These are phyloP conservation scores for Apis florea DNA, from an alignment of 1,140 invertebrate species.

Conservation along the genomic window DNA sequence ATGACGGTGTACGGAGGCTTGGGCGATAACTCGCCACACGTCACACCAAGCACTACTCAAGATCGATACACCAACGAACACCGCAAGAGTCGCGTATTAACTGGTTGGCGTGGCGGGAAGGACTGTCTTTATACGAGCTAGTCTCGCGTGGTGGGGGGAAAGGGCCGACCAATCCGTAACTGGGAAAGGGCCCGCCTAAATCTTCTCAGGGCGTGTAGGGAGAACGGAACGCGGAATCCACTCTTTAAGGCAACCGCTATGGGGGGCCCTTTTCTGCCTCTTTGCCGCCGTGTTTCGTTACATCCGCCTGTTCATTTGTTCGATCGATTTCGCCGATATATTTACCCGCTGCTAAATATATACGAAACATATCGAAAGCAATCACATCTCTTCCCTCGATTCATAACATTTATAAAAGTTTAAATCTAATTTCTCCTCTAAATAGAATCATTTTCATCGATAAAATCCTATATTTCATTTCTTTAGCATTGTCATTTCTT, in stretches of 20 bases:
- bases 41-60: neutral
- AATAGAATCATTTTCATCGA: neutral
- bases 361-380: neutral
- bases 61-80: neutral
- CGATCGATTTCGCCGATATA: neutral
- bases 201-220: conserved; percentile 44
- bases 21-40: conserved; percentile 3
- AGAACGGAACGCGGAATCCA: conserved; percentile 46
- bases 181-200: conserved; percentile 64
- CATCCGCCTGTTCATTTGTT: conserved; percentile 41
- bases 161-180: conserved; percentile 59
- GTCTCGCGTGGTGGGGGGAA: conserved; percentile 37
- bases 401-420: too few relatives aligned
- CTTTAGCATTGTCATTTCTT: neutral
- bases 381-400: too few relatives aligned
- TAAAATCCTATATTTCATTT: neutral
- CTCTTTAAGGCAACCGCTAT: conserved; percentile 59
- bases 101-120: conserved; percentile 41
- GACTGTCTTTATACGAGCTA: conserved; percentile 56
- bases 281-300: conserved; percentile 47
- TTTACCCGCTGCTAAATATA: neutral
- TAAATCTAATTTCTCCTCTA: too few relatives aligned
- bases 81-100: conserved; percentile 23
- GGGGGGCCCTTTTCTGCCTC: conserved; percentile 57
- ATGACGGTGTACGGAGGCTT: too few relatives aligned